phyloP scores from a whole-genome alignment of 2,888 invertebrate genomes.

The Coelogynopora nodosa region DNA sequence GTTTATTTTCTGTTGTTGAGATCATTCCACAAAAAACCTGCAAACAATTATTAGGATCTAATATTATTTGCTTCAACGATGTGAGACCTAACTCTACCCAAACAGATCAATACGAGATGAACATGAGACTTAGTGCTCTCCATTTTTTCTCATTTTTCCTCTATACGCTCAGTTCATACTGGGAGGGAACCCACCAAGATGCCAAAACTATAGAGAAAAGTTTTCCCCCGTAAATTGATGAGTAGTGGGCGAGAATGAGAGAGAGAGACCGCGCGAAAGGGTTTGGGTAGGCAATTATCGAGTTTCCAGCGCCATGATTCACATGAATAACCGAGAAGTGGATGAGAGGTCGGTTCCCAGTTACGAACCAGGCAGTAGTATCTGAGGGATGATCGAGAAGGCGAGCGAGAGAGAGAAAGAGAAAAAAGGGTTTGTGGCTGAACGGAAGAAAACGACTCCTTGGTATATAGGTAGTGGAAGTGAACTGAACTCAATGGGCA shows the following conservation, averaged over 20 bases:
- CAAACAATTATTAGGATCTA: slow-evolving; percentile 1
- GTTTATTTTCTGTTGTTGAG: background rate
- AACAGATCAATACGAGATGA: slow-evolving; percentile 10
- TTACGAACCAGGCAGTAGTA: background rate
- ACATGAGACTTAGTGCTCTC: slow-evolving; percentile 13
- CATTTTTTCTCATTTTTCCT: background rate
- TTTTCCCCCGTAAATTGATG: background rate
- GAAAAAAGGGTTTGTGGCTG: background rate
- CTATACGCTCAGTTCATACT: background rate
- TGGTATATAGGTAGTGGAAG: slow-evolving; percentile 25
- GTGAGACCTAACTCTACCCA: slow-evolving; percentile 2
- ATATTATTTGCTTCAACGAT: slow-evolving; percentile 19
- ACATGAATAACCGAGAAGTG: slow-evolving; percentile 31
- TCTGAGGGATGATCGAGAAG: background rate
- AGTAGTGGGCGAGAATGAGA: background rate
- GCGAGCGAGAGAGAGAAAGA: background rate
- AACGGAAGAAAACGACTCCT: background rate
- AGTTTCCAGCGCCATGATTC: slow-evolving; percentile 31
- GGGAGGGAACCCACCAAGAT: background rate
- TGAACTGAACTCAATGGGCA: slow-evolving; percentile 15
- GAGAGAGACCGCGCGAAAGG: background rate
- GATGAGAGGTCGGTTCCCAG: slow-evolving; percentile 14
- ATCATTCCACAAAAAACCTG: background rate
- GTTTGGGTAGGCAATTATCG: slow-evolving; percentile 16
- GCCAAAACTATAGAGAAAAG: background rate